phyloP scores from a whole-genome alignment of 2,113 vertebrate species.

The Osmerus mordax region DNA sequence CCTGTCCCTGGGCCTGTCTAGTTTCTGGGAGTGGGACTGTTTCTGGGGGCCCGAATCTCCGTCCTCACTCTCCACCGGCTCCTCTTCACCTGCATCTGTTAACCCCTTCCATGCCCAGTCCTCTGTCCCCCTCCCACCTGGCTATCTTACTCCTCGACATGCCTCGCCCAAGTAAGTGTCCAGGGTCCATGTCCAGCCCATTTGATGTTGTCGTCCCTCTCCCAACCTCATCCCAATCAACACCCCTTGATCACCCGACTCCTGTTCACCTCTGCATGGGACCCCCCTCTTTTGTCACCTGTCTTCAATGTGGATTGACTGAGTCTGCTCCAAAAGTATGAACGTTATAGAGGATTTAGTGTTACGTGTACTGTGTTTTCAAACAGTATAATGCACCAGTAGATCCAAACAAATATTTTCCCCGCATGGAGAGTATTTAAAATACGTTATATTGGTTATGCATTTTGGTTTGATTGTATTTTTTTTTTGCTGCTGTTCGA shows the following conservation, averaged over 20 bases:
- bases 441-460: neutral
- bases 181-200: slow-evolving; percentile 50
- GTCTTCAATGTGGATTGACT: neutral
- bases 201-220: slow-evolving; percentile 10
- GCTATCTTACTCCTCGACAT: slow-evolving; percentile 70
- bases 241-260: slow-evolving; percentile 37
- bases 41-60: slow-evolving; percentile 60
- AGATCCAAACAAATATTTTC: too few relatives aligned
- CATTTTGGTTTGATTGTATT: neutral
- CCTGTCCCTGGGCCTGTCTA: slow-evolving; percentile 43
- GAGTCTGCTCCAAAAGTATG: neutral
- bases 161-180: slow-evolving; percentile 73
- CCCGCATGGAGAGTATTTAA: neutral
- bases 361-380: too few relatives aligned
- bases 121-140: slow-evolving; percentile 63
- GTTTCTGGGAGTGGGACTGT: slow-evolving; percentile 65
- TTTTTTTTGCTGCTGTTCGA: neutral
- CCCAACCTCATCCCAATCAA: slow-evolving; percentile 12
- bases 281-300: neutral
- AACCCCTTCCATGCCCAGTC: slow-evolving; percentile 74
- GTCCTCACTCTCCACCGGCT: slow-evolving; percentile 65
- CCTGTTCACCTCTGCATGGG: slow-evolving; percentile 48
- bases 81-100: slow-evolving; percentile 71
- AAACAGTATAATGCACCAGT: too few relatives aligned
- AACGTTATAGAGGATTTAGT: too few relatives aligned